phyloP scores from a whole-genome alignment of 1,140 invertebrate species.

The Copidosoma floridanum region DNA sequence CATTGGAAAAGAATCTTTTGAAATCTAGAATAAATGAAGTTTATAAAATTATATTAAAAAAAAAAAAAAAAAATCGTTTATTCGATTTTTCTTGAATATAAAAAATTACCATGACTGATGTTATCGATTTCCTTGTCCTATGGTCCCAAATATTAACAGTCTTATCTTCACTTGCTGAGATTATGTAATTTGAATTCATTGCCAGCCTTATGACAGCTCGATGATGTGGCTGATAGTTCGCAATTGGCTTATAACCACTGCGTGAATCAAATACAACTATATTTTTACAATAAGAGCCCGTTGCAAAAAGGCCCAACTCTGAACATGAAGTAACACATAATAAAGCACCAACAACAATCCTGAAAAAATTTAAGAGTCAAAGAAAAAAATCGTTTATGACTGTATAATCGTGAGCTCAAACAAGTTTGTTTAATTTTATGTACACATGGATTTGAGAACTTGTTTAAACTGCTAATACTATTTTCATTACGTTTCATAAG shows the following conservation, averaged over 20 bases:
- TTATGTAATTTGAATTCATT: conserved; percentile 45
- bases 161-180: conserved; percentile 50
- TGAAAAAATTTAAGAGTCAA: no score
- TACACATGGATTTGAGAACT: no score
- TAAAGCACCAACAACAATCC: conserved; percentile 36
- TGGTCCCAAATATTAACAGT: conserved; percentile 49
- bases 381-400: no score
- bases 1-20: conserved; percentile 45
- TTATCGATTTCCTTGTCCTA: conserved; percentile 37
- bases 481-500: conserved; percentile 40
- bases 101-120: conserved; percentile 37
- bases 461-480: background rate
- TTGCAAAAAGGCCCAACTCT: conserved; percentile 38
- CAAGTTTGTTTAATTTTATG: conserved; percentile 1
- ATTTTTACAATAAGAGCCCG: conserved; percentile 41
- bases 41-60: background rate
- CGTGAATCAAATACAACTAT: conserved; percentile 47
- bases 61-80: background rate
- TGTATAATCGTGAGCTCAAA: no score
- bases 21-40: conserved; percentile 34
- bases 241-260: conserved; percentile 27
- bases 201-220: conserved; percentile 43
- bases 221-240: conserved; percentile 40
- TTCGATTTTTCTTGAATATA: no score
- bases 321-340: conserved; percentile 42